A percentile compares a stretch with the other conserved stretches of the same genome.
phyloP scores from a whole-genome alignment of 2,797 vertebrate genomes.

The Cuculus canorus region DNA sequence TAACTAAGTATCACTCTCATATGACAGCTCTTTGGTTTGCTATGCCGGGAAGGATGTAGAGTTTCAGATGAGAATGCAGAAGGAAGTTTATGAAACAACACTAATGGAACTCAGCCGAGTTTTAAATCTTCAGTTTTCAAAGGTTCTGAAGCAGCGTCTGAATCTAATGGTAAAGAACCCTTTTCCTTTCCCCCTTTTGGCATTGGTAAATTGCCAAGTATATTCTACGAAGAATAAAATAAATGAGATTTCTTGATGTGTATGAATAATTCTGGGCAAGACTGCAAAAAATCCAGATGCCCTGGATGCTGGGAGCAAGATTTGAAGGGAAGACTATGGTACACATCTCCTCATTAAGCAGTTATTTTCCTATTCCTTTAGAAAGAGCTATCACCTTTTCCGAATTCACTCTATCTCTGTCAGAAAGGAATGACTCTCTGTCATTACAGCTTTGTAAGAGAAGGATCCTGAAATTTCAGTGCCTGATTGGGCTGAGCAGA shows the following conservation, averaged over 20 bases:
- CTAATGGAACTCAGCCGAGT: not conserved
- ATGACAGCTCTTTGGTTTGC: not conserved
- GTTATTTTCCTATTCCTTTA: slow-evolving; percentile 10
- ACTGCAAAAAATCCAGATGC: slow-evolving; percentile 7
- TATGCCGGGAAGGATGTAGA: not conserved
- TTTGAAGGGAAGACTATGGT: slow-evolving; percentile 11
- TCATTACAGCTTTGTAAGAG: not conserved
- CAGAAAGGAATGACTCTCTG: not conserved
- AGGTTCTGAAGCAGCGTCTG: not conserved
- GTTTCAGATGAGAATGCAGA: not conserved
- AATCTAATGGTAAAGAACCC: not conserved
- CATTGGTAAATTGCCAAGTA: not conserved
- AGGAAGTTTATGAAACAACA: not conserved
- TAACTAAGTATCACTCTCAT: not conserved
- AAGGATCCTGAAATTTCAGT: not conserved
- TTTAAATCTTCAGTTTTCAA: not conserved
- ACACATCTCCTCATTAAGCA: slow-evolving; percentile 19
- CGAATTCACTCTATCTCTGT: not conserved
- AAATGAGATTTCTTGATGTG: slow-evolving; percentile 2
- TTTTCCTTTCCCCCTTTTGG: not conserved
- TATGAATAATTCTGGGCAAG: slow-evolving; percentile 16
- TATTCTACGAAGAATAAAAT: slow-evolving; percentile 28
- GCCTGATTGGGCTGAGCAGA: not conserved
- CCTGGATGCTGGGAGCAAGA: not conserved
- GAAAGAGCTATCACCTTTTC: not conserved